Conservation (phyloP, 2,888 invertebrate genomes). For the Drosophila subquinaria region DNA sequence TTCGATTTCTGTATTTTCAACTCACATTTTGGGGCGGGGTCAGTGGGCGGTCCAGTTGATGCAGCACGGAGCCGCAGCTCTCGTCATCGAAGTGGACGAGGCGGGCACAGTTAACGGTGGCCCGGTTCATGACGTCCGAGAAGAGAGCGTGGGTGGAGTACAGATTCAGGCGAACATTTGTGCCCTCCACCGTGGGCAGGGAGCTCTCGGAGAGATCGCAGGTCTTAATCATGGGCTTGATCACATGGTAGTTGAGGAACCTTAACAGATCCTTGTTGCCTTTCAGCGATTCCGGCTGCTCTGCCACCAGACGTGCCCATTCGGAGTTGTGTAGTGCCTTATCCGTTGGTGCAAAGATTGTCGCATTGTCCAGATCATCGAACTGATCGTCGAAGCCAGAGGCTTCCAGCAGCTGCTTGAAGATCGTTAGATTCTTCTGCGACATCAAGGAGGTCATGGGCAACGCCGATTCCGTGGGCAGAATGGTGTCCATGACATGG, state of each 20-base stretch:
- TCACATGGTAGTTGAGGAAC: slow-evolving; percentile 89
- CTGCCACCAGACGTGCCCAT: slow-evolving; percentile 83
- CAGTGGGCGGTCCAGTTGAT: slow-evolving; percentile 88
- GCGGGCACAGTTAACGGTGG: slow-evolving; percentile 90
- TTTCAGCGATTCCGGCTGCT: slow-evolving; percentile 83
- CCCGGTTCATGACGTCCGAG: slow-evolving; percentile 87
- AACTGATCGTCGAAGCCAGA: slow-evolving; percentile 87
- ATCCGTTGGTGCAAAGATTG: slow-evolving; percentile 89
- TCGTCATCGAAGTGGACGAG: slow-evolving; percentile 88
- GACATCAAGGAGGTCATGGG: slow-evolving; percentile 86
- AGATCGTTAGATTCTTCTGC: slow-evolving; percentile 88
- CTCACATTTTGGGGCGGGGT: slow-evolving; percentile 83
- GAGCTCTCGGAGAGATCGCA: slow-evolving; percentile 87
- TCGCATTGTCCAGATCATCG: slow-evolving; percentile 87
- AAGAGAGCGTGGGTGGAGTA: slow-evolving; percentile 88
- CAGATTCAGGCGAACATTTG: slow-evolving; percentile 87
- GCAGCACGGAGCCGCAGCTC: slow-evolving; percentile 89
- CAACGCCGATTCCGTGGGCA: slow-evolving; percentile 88
- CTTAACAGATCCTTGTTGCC: slow-evolving; percentile 86
- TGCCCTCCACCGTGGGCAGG: slow-evolving; percentile 86
- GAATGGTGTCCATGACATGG: slow-evolving; percentile 89
- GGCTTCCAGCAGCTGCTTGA: slow-evolving; percentile 87
- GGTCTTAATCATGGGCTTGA: slow-evolving; percentile 87
- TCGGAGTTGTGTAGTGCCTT: slow-evolving; percentile 87
- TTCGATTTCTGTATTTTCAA: neutral